Evolutionary conservation across 1,140 invertebrate species (phyloP).

Genomic region (Notospermus geniculatus): DNA sequence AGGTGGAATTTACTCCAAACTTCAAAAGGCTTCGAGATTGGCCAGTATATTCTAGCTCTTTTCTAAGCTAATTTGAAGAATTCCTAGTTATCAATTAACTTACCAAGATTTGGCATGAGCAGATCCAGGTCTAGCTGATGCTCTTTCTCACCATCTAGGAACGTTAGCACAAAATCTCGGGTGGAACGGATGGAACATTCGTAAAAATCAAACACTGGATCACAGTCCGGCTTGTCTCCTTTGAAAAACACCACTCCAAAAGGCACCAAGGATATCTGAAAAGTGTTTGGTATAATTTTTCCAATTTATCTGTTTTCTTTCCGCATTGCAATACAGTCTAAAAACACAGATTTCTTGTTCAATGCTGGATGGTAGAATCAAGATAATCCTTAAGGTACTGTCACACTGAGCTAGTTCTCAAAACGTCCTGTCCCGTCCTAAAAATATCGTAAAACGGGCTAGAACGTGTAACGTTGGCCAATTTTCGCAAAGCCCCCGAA

Average conservation of each 20-base stretch:
- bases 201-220: conserved; percentile 16
- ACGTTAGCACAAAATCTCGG: conserved; percentile 2
- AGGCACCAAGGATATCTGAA: conserved; percentile 15
- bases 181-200: conserved; percentile 13
- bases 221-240: conserved; percentile 21
- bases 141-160: conserved; percentile 16
- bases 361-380: too few species aligned
- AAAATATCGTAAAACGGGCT: too few species aligned
- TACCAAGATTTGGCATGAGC: conserved; percentile 22
- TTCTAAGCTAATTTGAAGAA: neutral
- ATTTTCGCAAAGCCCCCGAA: too few species aligned
- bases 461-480: too few species aligned
- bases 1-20: neutral
- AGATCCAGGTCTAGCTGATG: conserved; percentile 16
- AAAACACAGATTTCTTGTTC: too few species aligned
- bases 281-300: too few species aligned
- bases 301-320: too few species aligned
- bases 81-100: conserved; percentile 4
- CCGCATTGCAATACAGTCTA: too few species aligned
- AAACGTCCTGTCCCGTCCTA: too few species aligned
- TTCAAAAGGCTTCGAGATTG: neutral
- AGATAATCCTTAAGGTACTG: too few species aligned
- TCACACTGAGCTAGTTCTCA: too few species aligned
- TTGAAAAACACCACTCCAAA: conserved; percentile 23
- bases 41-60: neutral